These are phyloP conservation scores for Cromileptes altivelis DNA, from an alignment of 2,113 vertebrate genomes.

Conservation along the genomic window DNA sequence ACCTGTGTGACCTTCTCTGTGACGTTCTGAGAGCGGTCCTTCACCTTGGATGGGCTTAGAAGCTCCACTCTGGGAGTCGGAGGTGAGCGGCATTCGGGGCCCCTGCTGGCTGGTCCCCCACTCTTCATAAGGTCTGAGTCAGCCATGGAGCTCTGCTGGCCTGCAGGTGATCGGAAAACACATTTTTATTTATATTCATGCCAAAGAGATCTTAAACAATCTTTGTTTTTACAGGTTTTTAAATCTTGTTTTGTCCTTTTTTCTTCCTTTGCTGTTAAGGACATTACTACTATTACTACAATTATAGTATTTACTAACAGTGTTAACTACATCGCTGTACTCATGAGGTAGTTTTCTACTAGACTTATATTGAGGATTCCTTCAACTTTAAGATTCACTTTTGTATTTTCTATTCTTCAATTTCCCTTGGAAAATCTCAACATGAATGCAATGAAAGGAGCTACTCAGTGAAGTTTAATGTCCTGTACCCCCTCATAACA, in stretches of 20 bases:
- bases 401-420: background rate
- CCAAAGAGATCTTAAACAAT: background rate
- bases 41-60: constrained; percentile 76
- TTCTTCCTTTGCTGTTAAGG: background rate
- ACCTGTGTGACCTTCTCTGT: constrained; percentile 84
- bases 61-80: constrained; percentile 72
- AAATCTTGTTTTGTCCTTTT: background rate
- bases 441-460: background rate
- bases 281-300: background rate
- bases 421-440: background rate
- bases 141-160: constrained; percentile 67
- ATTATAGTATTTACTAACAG: background rate
- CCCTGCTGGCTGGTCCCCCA: constrained; percentile 54
- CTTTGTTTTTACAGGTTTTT: background rate
- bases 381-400: background rate
- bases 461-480: background rate
- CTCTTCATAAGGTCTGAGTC: constrained; percentile 71
- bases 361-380: background rate
- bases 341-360: background rate
- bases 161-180: constrained; percentile 18
- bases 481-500: background rate
- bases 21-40: constrained; percentile 77
- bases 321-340: background rate
- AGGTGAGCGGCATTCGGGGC: constrained; percentile 45
- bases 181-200: background rate